Percentiles rank a stretch among this genome's conserved stretches.
phyloP scores from a whole-genome alignment of 2,113 vertebrate genomes.

The Tachysurus vachellii region DNA sequence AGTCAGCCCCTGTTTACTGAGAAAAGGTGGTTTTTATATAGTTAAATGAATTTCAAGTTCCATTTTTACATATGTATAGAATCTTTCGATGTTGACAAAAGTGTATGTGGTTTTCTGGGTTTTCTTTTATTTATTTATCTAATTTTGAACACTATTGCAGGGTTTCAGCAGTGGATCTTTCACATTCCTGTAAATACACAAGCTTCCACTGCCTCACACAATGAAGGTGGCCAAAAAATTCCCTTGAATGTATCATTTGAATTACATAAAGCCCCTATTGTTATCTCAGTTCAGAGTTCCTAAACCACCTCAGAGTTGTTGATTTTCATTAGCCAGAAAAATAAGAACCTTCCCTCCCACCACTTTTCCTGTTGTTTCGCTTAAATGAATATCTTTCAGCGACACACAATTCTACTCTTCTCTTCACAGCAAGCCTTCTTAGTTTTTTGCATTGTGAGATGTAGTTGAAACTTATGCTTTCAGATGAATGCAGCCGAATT shows the following conservation, averaged over 20 bases:
- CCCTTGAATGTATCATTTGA: slow-evolving; percentile 1
- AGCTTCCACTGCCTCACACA: neutral
- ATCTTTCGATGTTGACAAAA: neutral
- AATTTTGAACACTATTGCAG: neutral
- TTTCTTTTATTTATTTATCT: neutral
- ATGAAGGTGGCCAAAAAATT: slow-evolving; percentile 1
- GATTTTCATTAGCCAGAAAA: slow-evolving; percentile 67
- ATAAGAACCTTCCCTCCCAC: slow-evolving; percentile 62
- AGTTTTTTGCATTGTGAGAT: slow-evolving; percentile 65
- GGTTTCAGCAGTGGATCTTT: neutral
- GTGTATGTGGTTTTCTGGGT: neutral
- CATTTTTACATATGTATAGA: neutral
- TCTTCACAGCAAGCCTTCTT: slow-evolving; percentile 64
- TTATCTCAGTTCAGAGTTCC: slow-evolving; percentile 47
- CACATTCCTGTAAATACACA: neutral
- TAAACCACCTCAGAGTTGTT: slow-evolving; percentile 63
- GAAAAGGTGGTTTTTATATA: neutral
- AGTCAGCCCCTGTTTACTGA: neutral
- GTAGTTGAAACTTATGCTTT: neutral
- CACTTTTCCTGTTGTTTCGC: slow-evolving; percentile 71
- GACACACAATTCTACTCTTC: slow-evolving; percentile 62
- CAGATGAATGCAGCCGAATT: slow-evolving; percentile 39
- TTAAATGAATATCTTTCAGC: slow-evolving; percentile 70
- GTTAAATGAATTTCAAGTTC: neutral
- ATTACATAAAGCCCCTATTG: slow-evolving; percentile 17